Percentiles rank a stretch among this genome's conserved stretches.
phyloP scores from a whole-genome alignment of 1,140 invertebrate species.

The Drosophila asahinai region DNA sequence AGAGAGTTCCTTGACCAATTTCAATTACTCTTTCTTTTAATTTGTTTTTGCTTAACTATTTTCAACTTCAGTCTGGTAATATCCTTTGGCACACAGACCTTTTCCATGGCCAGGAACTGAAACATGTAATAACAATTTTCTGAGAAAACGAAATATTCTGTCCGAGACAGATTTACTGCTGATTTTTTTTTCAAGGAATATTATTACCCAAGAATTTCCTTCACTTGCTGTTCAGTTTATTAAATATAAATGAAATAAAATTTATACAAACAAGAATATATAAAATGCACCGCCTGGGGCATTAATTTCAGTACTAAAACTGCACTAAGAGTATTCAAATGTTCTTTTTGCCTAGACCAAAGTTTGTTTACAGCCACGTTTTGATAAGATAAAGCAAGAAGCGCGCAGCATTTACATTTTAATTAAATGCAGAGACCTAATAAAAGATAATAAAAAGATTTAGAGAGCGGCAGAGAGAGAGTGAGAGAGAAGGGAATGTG shows the following conservation, averaged over 20 bases:
- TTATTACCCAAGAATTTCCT: background rate
- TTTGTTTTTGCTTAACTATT: background rate
- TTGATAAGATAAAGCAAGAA: constrained; percentile 1
- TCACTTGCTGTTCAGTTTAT: too few relatives aligned
- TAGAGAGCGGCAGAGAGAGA: constrained; percentile 3
- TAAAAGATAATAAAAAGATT: constrained; percentile 17
- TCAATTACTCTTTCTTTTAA: background rate
- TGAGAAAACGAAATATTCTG: background rate
- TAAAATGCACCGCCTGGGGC: too few relatives aligned
- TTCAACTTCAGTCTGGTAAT: background rate
- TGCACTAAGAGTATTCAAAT: background rate
- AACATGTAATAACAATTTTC: too few relatives aligned
- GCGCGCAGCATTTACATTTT: background rate
- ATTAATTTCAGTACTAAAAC: constrained; percentile 1
- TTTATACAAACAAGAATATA: too few relatives aligned
- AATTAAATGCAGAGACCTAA: constrained; percentile 23
- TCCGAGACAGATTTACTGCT: background rate
- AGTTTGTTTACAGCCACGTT: constrained; percentile 5
- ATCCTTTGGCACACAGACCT: background rate
- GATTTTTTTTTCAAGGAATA: background rate
- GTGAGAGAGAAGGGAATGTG: background rate
- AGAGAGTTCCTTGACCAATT: background rate
- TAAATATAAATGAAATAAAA: background rate
- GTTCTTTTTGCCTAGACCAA: background rate
- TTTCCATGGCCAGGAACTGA: background rate